These are phyloP conservation scores for Chloropsis cyanopogon DNA, from an alignment of 2,113 vertebrate species.

Conservation along the genomic window DNA sequence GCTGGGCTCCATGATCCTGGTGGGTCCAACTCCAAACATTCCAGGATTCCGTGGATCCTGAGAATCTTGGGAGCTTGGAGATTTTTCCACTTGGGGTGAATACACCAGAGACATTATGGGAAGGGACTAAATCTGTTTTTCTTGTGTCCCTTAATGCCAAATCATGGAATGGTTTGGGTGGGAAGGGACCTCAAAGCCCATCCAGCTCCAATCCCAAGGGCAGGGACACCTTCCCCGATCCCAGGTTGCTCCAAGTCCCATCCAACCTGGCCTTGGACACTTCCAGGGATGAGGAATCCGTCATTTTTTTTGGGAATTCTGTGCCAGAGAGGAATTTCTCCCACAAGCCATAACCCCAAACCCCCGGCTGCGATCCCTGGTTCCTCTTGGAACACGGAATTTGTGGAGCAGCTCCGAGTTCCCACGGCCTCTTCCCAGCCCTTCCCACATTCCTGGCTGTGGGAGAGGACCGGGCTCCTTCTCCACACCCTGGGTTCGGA, in stretches of 20 bases:
- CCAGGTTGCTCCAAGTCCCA: not conserved
- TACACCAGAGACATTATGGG: not conserved
- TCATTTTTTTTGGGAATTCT: not conserved
- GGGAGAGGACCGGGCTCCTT: not conserved
- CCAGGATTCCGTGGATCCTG: not conserved
- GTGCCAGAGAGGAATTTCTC: not conserved
- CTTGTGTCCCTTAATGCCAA: not conserved
- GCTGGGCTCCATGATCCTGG: not conserved
- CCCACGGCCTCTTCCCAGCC: not conserved
- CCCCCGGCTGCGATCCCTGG: not conserved
- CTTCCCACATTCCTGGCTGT: rapidly evolving
- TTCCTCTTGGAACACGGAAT: rapidly evolving
- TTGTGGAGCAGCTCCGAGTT: not conserved
- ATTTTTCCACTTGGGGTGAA: rapidly evolving
- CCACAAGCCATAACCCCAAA: not conserved
- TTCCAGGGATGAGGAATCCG: not conserved
- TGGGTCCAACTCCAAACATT: not conserved
- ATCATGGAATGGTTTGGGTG: not conserved
- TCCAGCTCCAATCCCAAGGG: not conserved
- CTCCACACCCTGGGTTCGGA: too few species aligned
- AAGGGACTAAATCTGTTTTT: not conserved
- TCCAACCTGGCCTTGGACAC: not conserved
- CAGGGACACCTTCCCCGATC: not conserved
- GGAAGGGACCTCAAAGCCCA: not conserved
- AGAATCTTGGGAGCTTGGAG: not conserved